Evolutionary conservation across 2,888 invertebrate species (phyloP), one percentile per base, ranked within the genome.

Genomic region (Hirtodrosophila cameraria): DNA sequence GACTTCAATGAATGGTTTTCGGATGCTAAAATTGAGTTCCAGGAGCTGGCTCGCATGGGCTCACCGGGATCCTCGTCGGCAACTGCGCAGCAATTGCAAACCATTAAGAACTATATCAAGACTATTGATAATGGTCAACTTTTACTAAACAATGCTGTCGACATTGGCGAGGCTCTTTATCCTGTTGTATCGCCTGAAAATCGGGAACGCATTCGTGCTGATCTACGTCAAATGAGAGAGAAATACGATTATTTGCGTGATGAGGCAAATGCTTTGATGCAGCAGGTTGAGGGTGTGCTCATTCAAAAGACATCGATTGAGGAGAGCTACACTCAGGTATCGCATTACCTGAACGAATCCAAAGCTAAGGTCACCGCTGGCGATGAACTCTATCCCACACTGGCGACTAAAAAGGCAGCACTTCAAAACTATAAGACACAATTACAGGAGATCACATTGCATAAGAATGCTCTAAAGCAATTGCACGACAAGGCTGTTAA

Each of bases 271-370:
- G 94, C 94, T 11, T 94, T 97, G 1, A 94, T 97, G 72, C 97
- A 97, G 89, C 95, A 95, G 81, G 95, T 97, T 12, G 98, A 98
- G 92, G 95, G 95, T 0, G 95, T 96, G 30, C 93, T 98, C 64
- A 95, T 97, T 88, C 97, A 97, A 81, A 94, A 97, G 90, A 96
- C 97, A 2, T 97, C 97, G 1, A 97, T 98, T 89, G 97, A 98
- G 89, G 97, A 98, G 80, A 97, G 96, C 66, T 95, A 96, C 75
- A 94, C 94, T 39, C 97, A 97, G 92, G 94, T 97, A 5, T 94
- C 95, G 73, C 94, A 95, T 87, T 98, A 98, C 96, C 93, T 98
- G 20, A 93, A 93, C 52, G 97, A 97, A 76, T 94, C 94, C 0
- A 95, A 96, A 88, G 93, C 93, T 42, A 95, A 95, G 87, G 92